Percentiles rank a stretch among this genome's conserved stretches.
Conservation (phyloP, 2,888 invertebrate species). For the Hydrotaea cyrtoneurina region DNA sequence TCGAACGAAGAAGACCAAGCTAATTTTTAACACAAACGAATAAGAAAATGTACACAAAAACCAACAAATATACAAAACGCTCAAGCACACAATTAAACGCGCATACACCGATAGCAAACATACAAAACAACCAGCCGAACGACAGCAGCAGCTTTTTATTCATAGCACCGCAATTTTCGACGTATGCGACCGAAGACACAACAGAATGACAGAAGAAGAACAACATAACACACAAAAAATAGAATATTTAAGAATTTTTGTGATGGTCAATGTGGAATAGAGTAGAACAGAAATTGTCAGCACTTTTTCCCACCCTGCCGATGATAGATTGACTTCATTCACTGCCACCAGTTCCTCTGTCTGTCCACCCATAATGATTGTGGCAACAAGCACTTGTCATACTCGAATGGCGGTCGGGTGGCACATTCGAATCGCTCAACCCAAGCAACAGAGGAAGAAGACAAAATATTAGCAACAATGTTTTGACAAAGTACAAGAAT, state of each 20-base stretch:
- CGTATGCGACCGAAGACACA: not conserved
- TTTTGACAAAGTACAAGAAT: not conserved
- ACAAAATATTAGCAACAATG: conserved; percentile 30
- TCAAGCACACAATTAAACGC: conserved; percentile 27
- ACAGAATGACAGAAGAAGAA: too few relatives aligned
- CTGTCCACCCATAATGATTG: not conserved
- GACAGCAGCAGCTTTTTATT: conserved; percentile 7
- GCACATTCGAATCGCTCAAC: not conserved
- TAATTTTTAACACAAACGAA: conserved; percentile 16
- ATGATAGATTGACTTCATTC: conserved; percentile 14
- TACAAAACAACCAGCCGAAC: conserved; percentile 9
- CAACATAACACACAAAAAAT: not conserved
- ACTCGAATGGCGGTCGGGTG: conserved; percentile 9
- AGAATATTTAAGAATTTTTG: not conserved
- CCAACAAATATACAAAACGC: conserved; percentile 33
- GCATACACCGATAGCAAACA: conserved; percentile 31
- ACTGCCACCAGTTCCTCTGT: conserved; percentile 7
- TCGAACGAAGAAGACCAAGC: conserved; percentile 2
- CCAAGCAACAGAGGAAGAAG: too few relatives aligned
- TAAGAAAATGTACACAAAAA: conserved; percentile 12
- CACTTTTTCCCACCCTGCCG: conserved; percentile 9
- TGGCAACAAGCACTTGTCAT: not conserved
- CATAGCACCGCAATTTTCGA: not conserved
- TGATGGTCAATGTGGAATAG: not conserved
- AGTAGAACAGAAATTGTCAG: conserved; percentile 13